phyloP scores from a whole-genome alignment of 2,888 invertebrate genomes.

The Heteropelma amictum region DNA sequence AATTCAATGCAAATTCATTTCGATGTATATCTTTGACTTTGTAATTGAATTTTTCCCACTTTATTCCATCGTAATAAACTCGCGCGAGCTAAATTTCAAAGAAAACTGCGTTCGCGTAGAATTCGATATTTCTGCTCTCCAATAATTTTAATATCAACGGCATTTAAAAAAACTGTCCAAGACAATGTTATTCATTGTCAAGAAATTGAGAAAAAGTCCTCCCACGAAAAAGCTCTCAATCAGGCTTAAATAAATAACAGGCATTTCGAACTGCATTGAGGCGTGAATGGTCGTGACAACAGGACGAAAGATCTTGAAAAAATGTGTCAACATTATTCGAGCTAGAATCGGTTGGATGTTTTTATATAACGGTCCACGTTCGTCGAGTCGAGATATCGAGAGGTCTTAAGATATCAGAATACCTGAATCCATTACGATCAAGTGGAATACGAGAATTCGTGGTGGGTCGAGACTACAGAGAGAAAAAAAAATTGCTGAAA shows the following conservation, averaged over 20 bases:
- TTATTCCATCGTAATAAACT: too few species aligned
- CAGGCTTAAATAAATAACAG: conserved; percentile 42
- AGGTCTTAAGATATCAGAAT: background rate
- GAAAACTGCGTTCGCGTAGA: too few species aligned
- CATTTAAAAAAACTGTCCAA: too few species aligned
- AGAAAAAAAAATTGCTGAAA: background rate
- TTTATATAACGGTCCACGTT: conserved; percentile 13
- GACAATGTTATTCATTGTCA: background rate
- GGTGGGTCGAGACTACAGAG: background rate
- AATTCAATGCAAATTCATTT: too few species aligned
- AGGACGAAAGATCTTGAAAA: background rate
- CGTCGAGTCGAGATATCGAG: background rate
- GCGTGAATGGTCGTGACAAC: background rate
- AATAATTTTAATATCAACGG: too few species aligned
- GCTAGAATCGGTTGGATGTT: conserved; percentile 20
- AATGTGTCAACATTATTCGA: conserved; percentile 49
- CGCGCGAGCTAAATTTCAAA: too few species aligned
- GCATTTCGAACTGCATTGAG: background rate
- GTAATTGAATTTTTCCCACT: too few species aligned
- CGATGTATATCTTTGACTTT: too few species aligned
- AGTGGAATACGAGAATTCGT: background rate
- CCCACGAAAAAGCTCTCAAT: background rate
- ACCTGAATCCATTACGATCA: background rate
- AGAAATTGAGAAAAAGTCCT: background rate
- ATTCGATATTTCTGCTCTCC: too few species aligned